These are phyloP conservation scores for Tapirus indicus DNA, from an alignment of 2,797 vertebrate species.

Conservation along the genomic window DNA sequence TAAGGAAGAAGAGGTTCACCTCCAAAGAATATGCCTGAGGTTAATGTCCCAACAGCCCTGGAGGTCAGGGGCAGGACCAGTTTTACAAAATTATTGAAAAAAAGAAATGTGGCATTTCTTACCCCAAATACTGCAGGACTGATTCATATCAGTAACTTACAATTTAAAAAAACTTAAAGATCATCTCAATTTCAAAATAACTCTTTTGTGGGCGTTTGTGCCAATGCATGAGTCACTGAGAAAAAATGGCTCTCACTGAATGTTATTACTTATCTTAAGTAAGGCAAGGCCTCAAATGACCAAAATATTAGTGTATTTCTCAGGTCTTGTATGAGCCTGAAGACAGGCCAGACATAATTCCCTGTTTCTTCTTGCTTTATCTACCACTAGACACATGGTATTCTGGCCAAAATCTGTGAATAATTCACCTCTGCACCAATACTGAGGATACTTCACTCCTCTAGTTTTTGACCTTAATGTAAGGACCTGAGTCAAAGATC, in stretches of 20 bases:
- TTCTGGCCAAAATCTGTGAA: neutral
- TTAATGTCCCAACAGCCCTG: neutral
- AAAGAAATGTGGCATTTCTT: neutral
- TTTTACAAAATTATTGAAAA: neutral
- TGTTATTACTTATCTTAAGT: neutral
- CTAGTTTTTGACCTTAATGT: neutral
- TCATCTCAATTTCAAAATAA: neutral
- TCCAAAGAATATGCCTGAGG: neutral
- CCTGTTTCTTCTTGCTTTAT: neutral
- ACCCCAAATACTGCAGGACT: neutral
- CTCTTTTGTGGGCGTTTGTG: neutral
- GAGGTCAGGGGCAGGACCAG: no score
- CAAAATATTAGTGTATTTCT: neutral
- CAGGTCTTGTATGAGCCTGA: neutral
- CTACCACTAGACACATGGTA: no score
- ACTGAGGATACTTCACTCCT: fast-evolving
- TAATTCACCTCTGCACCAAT: no score
- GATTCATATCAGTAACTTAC: no score
- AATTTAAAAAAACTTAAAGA: neutral
- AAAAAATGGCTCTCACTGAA: neutral
- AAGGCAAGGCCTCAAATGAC: neutral
- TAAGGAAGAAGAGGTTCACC: neutral
- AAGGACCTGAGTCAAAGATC: neutral
- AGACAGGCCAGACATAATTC: neutral
- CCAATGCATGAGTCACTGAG: neutral